Percentiles rank a stretch among this genome's conserved stretches.
phyloP scores from a whole-genome alignment of 2,113 vertebrate species.

The Nycticorax nycticorax region DNA sequence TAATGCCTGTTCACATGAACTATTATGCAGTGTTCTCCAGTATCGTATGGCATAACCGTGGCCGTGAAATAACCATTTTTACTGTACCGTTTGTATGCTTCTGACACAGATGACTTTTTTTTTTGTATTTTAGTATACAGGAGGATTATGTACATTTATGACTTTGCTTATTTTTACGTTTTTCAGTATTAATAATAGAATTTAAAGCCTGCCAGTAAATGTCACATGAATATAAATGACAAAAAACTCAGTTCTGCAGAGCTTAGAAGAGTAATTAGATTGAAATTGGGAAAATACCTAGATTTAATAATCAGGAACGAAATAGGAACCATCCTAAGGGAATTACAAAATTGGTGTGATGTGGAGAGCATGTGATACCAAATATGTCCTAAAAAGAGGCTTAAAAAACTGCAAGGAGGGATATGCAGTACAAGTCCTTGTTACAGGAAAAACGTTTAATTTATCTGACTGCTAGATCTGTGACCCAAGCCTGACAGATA shows the following conservation, averaged over 20 bases:
- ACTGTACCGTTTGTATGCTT: neutral
- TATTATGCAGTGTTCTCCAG: neutral
- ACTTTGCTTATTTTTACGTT: neutral
- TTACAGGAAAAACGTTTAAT: neutral
- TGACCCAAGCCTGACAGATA: neutral
- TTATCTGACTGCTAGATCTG: neutral
- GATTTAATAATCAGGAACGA: neutral
- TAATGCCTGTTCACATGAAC: neutral
- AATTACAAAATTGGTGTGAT: neutral
- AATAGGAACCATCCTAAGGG: neutral
- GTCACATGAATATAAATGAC: neutral
- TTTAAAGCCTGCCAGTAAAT: neutral
- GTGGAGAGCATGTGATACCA: neutral
- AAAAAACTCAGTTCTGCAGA: neutral
- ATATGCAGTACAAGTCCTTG: neutral
- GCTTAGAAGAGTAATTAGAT: neutral
- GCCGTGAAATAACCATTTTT: neutral
- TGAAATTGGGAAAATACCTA: neutral
- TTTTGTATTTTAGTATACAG: neutral
- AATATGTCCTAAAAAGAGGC: neutral
- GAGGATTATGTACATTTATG: neutral
- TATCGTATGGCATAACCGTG: neutral
- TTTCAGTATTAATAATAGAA: neutral
- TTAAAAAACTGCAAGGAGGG: neutral
- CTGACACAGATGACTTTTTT: neutral